These are phyloP conservation scores for Microchirus variegatus DNA, from an alignment of 2,797 vertebrate genomes.

Conservation along the genomic window DNA sequence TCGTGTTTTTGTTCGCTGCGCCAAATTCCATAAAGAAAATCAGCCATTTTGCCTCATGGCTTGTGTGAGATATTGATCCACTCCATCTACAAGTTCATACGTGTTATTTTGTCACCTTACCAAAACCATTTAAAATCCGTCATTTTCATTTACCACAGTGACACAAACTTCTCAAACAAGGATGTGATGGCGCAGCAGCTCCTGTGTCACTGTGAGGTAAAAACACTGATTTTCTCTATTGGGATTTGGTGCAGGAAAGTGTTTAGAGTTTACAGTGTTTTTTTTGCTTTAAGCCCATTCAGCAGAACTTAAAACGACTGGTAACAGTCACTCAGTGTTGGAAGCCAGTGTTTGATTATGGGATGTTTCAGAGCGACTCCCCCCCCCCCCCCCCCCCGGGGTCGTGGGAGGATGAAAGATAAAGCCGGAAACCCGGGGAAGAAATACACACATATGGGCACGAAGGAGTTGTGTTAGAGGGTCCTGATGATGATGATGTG, in stretches of 20 bases:
- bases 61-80: no score
- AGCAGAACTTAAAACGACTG: conserved; percentile 11
- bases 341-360: conserved; percentile 37
- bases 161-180: no score
- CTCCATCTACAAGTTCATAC: no score
- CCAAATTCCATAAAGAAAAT: no score
- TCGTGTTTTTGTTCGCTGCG: no score
- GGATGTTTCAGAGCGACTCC: conserved; percentile 67
- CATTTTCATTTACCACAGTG: no score
- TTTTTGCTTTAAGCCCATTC: not conserved
- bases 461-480: conserved; percentile 16
- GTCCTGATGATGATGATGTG: conserved; percentile 15
- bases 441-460: conserved; percentile 9
- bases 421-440: conserved; percentile 10
- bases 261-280: not conserved
- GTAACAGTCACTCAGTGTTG: conserved; percentile 12
- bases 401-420: conserved; percentile 46
- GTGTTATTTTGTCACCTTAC: no score
- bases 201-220: not conserved
- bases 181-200: no score
- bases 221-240: not conserved
- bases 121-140: no score
- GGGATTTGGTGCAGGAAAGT: not conserved
- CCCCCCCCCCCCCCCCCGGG: no score
- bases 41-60: no score